phyloP scores from a whole-genome alignment of 53 echinoderm and acorn worm species.

The Arbacia lixula region DNA sequence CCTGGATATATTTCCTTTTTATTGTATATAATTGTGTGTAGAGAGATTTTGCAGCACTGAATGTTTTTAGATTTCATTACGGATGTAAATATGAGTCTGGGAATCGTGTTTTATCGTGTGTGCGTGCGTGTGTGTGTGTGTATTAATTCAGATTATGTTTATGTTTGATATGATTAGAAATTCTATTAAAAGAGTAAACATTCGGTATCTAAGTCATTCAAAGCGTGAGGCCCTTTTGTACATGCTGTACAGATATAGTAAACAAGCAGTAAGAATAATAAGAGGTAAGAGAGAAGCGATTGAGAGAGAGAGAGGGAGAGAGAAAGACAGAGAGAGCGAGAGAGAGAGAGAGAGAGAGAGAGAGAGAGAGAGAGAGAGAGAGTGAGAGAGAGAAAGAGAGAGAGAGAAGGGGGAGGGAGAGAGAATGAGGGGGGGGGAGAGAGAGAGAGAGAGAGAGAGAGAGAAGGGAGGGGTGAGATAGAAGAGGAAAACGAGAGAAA shows the following conservation, averaged over 20 bases:
- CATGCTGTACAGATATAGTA: background rate
- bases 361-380: background rate
- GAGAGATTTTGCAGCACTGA: conserved; percentile 31
- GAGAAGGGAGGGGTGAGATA: background rate
- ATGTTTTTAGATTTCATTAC: conserved; percentile 42
- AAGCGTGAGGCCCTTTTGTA: background rate
- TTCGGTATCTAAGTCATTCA: conserved; percentile 29
- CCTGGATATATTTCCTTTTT: background rate
- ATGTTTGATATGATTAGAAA: conserved; percentile 49
- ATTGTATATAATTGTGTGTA: conserved; percentile 20
- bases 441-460: background rate
- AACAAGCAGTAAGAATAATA: background rate
- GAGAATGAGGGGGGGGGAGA: background rate
- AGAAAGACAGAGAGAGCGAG: background rate
- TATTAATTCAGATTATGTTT: conserved; percentile 25
- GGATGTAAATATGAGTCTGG: conserved; percentile 41
- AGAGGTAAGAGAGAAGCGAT: background rate
- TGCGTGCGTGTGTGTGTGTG: background rate
- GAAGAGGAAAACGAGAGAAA: background rate
- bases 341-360: background rate
- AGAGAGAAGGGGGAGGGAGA: background rate
- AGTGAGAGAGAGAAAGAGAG: background rate
- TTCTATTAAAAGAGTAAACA: conserved; percentile 47
- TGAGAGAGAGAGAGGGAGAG: background rate
- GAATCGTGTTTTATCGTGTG: conserved; percentile 35